Conservation (phyloP, 2,888 invertebrate species). For the Scelioninae gen. 1 region DNA sequence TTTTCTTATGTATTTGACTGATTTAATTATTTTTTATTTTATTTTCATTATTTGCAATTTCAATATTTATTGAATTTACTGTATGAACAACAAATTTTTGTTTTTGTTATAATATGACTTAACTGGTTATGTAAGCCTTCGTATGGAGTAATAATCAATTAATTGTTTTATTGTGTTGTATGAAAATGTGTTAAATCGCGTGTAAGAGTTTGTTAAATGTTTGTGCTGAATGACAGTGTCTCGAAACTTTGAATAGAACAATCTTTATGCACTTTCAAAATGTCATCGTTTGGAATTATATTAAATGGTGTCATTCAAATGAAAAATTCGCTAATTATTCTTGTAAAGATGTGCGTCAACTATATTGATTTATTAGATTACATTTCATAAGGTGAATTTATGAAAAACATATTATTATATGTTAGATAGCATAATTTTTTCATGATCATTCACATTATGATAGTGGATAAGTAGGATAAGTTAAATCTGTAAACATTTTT, state of each 20-base stretch:
- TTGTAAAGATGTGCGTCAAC: no score
- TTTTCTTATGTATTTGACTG: neutral
- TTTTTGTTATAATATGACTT: constrained; percentile 2
- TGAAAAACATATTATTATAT: no score
- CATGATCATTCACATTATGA: no score
- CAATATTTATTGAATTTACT: no score
- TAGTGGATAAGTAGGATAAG: no score
- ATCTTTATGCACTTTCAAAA: constrained; percentile 1
- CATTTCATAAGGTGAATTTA: no score
- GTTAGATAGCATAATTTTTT: no score
- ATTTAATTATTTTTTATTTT: neutral
- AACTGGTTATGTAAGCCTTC: constrained; percentile 2
- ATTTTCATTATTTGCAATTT: neutral
- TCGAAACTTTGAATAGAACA: neutral
- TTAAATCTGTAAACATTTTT: no score
- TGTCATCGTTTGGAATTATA: neutral
- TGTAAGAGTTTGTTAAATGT: constrained; percentile 17
- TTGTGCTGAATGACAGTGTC: neutral
- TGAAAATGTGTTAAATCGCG: constrained; percentile 31
- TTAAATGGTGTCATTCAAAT: neutral
- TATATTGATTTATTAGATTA: no score
- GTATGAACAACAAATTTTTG: neutral
- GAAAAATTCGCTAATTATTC: no score
- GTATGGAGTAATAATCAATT: constrained; percentile 19
- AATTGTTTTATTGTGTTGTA: constrained; percentile 21